Conservation (phyloP, 2,797 vertebrate species). For the Adrianichthys oophorus region DNA sequence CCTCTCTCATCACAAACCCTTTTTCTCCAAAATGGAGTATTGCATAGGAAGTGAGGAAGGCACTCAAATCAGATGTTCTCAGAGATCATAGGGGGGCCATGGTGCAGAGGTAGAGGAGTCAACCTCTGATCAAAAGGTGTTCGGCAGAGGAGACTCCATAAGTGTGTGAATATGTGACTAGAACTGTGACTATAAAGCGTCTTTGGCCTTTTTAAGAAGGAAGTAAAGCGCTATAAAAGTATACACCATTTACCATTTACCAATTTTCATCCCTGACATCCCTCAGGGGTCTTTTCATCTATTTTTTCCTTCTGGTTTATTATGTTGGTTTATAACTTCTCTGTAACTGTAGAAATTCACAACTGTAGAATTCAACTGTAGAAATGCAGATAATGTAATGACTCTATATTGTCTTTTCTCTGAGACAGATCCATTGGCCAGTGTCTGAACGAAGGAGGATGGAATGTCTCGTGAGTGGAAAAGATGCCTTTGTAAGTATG, state of each 20-base stretch:
- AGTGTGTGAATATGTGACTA: no score
- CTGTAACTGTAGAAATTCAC: conserved; percentile 37
- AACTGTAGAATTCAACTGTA: no score
- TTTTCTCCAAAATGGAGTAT: conserved; percentile 20
- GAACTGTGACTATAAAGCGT: no score
- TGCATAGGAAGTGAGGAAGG: conserved; percentile 20
- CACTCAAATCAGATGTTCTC: conserved; percentile 2
- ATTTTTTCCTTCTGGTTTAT: conserved; percentile 11
- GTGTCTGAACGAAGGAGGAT: conserved; percentile 91
- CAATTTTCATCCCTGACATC: no score
- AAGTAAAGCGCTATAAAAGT: no score
- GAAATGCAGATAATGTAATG: conserved; percentile 59
- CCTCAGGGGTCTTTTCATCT: no score
- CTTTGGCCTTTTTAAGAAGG: no score
- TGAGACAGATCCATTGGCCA: conserved; percentile 92
- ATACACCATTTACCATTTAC: no score
- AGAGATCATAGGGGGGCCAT: background rate
- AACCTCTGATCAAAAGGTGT: no score
- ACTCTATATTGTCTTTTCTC: conserved; percentile 41
- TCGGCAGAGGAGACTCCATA: no score
- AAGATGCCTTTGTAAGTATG: conserved; percentile 92
- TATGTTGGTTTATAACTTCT: conserved; percentile 39
- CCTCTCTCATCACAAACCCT: conserved; percentile 2
- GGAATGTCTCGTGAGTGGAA: conserved; percentile 94
- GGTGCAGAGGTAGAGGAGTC: no score